Base-by-base conservation (phyloP, 2,113 vertebrate species). In the Dromas ardeola region DNA sequence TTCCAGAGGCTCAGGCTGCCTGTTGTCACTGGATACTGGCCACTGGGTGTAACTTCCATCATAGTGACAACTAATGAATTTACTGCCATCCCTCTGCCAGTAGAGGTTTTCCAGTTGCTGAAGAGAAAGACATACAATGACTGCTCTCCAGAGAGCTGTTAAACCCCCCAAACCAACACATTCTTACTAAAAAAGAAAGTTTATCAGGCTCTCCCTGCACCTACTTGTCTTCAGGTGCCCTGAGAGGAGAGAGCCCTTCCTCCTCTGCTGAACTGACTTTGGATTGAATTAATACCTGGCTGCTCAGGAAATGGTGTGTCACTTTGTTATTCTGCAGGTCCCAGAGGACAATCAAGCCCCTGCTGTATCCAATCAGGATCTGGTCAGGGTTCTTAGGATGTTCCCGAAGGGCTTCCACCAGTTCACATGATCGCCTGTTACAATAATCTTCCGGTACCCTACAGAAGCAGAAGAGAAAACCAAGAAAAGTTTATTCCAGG, bases 31-130 rank as follows among this genome's bases (percentile, higher is more conserved):
- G 13, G 98, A 97, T 66, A 99, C 96, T 2, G 97, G 97, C 99
- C 99, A 99, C 63, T 99, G 98, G 94, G 98, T 98, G 86, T 99
- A 99, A 92, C 99, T 99, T 72, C 99, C 99, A 74, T 99, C 99
- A 0, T 98, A 99, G 95, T 99, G 99, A 62, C 99, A 99, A 93
- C 99, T 99, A 93, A 99, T 95, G 56, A 99, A 98, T 91, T 98
- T 98, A 81, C 69, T 97, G 56, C 99, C 99, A 18, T 99, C 99
- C 63, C 98, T 98, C 82, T 99, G 99, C 99, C 99, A 99, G 97
- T 98, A 99, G 59, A 99, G 98, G 63, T 99, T 99, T 97, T 99
- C 99, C 95, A 99, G 97, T 95, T 99, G 99, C 99, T 99, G 86
- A 71, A 86, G 73, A 66, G 58, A 67, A 84, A 96, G 65, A 65